Conservation (phyloP, 2,888 invertebrate species). For the Ferrisia virgata region DNA sequence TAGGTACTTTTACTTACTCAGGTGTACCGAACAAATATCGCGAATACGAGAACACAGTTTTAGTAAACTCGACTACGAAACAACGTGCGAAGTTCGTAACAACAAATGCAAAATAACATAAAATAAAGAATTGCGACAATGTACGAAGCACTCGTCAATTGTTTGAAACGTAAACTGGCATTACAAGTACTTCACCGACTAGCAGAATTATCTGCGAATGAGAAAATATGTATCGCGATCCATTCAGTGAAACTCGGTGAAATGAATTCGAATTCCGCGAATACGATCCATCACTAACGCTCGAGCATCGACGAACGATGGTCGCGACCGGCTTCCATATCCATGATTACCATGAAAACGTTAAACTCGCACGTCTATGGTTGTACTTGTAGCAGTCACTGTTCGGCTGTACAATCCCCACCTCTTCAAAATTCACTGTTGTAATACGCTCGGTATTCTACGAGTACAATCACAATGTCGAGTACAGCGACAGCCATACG, state of each 20-base stretch:
- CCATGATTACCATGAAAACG: neutral
- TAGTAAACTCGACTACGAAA: too few relatives aligned
- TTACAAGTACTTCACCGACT: neutral
- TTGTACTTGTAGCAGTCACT: neutral
- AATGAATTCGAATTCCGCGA: neutral
- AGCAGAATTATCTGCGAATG: neutral
- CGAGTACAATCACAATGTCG: too few relatives aligned
- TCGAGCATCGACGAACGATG: neutral
- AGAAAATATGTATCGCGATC: neutral
- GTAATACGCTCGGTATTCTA: too few relatives aligned
- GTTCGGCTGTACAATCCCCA: neutral
- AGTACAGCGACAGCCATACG: too few relatives aligned
- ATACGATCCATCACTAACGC: neutral
- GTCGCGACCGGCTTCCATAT: neutral
- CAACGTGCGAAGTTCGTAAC: too few relatives aligned
- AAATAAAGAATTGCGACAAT: too few relatives aligned
- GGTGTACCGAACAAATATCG: too few relatives aligned
- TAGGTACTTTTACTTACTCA: too few relatives aligned
- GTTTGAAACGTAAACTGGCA: neutral
- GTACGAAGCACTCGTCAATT: too few relatives aligned
- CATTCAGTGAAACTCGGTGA: neutral
- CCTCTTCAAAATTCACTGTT: too few relatives aligned
- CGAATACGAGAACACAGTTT: too few relatives aligned
- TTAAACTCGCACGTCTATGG: neutral
- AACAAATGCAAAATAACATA: too few relatives aligned